Conservation (phyloP, 2,888 invertebrate genomes). For the Lepidochrysops patricia region DNA sequence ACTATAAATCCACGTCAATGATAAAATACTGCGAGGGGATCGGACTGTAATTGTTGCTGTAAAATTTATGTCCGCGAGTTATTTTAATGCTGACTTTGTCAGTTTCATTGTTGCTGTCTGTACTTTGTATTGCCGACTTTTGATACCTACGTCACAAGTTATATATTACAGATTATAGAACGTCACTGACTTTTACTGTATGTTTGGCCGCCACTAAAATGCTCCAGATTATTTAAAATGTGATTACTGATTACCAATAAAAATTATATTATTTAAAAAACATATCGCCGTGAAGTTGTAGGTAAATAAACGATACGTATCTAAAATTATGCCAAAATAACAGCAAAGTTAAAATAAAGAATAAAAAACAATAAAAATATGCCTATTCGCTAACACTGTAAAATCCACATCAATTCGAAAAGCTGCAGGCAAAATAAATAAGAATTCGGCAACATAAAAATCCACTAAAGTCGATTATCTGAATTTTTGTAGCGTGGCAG, state of each 20-base stretch:
- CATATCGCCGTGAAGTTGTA: no score
- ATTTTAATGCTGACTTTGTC: conserved; percentile 20
- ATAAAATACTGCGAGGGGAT: conserved; percentile 31
- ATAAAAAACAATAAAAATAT: no score
- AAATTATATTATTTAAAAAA: no score
- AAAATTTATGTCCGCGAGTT: conserved; percentile 30
- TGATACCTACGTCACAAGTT: not conserved
- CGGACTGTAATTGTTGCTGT: conserved; percentile 30
- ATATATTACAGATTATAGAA: not conserved
- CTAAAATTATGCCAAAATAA: no score
- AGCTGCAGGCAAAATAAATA: conserved; percentile 13
- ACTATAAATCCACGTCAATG: conserved; percentile 37
- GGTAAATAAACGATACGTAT: no score
- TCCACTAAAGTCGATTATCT: conserved; percentile 34
- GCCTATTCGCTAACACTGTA: no score
- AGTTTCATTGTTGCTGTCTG: conserved; percentile 2
- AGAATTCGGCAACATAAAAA: conserved; percentile 22
- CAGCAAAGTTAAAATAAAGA: no score
- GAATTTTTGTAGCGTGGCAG: conserved; percentile 50
- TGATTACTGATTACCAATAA: no score
- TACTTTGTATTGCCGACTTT: not conserved
- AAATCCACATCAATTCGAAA: not conserved
- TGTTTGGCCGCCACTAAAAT: no score
- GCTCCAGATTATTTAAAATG: no score
- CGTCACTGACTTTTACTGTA: no score